A percentile compares a stretch with the other conserved stretches of the same genome.
These are phyloP conservation scores for Macaria liturata DNA, from an alignment of 2,888 invertebrate species.

Conservation along the genomic window DNA sequence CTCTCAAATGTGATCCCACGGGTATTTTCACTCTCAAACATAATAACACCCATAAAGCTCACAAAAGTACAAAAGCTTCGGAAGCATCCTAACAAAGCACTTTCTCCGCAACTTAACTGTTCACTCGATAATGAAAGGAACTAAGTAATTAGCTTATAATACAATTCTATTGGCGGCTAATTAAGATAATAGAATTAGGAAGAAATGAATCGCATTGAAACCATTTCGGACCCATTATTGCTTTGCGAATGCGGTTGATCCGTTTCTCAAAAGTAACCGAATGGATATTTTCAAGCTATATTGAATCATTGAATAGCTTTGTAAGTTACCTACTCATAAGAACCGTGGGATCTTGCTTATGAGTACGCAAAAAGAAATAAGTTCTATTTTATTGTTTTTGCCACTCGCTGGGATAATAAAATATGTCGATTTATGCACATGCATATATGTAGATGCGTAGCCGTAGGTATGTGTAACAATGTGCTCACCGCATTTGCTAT, in stretches of 20 bases:
- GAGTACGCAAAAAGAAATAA: neutral
- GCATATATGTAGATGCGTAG: too few species aligned
- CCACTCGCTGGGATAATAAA: neutral
- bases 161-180: conserved; percentile 9
- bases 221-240: too few species aligned
- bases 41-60: conserved; percentile 1
- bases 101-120: conserved; percentile 5
- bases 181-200: conserved; percentile 8
- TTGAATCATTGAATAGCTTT: neutral
- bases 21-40: conserved; percentile 3
- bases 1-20: conserved; percentile 12
- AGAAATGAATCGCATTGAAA: conserved; percentile 4
- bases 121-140: conserved; percentile 14
- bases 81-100: conserved; percentile 7
- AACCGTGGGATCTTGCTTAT: conserved; percentile 5
- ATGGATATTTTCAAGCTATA: neutral
- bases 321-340: conserved; percentile 1
- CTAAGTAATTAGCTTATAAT: conserved; percentile 14
- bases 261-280: conserved; percentile 10
- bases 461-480: too few species aligned
- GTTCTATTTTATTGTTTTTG: conserved; percentile 1
- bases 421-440: too few species aligned
- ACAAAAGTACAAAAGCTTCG: conserved; percentile 5
- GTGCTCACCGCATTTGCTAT: too few species aligned
- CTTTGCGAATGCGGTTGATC: neutral